Evolutionary conservation across 2,797 vertebrate genomes (phyloP).

Genomic region (Malurus splendens): DNA sequence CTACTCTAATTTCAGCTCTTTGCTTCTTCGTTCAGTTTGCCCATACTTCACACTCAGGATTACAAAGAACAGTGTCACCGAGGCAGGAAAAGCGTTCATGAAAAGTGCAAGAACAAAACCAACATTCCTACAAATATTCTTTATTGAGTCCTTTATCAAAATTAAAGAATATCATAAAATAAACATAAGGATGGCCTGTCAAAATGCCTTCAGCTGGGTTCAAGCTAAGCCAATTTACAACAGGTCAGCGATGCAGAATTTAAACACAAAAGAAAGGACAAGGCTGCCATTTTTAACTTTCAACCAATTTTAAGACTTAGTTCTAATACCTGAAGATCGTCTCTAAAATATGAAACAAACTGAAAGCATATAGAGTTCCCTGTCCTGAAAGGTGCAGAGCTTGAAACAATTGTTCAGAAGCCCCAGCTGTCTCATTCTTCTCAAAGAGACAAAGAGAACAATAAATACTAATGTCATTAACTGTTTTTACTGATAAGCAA

Average conservation of each 20-base stretch:
- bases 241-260: neutral
- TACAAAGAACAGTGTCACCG: neutral
- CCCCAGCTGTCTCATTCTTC: neutral
- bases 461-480: neutral
- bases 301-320: neutral
- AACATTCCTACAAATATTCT: neutral
- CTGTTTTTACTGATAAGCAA: neutral
- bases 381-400: neutral
- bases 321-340: neutral
- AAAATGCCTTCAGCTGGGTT: neutral
- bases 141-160: neutral
- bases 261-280: neutral
- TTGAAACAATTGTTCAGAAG: neutral
- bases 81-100: neutral
- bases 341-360: neutral
- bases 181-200: neutral
- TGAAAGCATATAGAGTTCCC: neutral
- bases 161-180: neutral
- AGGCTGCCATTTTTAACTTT: neutral
- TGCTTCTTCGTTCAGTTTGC: neutral
- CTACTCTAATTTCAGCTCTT: neutral
- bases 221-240: neutral
- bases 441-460: neutral
- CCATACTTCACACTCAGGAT: neutral
- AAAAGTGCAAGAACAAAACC: neutral